Conservation (phyloP, 2,888 invertebrate species). For the Scaptomyza flava region DNA sequence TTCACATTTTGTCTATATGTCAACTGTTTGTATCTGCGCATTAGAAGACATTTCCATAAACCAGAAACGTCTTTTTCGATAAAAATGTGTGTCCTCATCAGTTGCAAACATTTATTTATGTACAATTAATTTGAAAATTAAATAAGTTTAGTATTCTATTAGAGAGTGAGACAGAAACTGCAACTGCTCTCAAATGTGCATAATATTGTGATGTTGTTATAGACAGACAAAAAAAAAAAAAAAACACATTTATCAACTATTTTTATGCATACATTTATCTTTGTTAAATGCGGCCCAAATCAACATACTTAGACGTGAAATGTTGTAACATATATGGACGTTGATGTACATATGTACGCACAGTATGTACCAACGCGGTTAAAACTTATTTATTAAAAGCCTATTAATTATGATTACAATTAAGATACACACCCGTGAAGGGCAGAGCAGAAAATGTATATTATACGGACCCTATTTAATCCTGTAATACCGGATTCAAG, state of each 20-base stretch:
- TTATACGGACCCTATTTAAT: neutral
- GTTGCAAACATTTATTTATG: constrained; percentile 8
- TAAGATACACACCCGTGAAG: neutral
- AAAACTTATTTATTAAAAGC: neutral
- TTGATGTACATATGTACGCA: too few species aligned
- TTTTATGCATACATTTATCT: constrained; percentile 6
- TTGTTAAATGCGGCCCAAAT: constrained; percentile 21
- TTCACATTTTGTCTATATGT: neutral
- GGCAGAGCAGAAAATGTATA: neutral
- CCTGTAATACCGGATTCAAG: neutral
- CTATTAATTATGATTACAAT: neutral
- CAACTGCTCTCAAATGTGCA: constrained; percentile 2
- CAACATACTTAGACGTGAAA: neutral
- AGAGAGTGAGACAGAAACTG: neutral
- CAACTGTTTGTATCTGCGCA: neutral
- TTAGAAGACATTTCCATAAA: constrained; percentile 7
- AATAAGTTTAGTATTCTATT: neutral
- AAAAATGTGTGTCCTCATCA: neutral
- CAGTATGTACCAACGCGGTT: too few species aligned
- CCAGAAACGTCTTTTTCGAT: neutral
- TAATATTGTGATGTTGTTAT: constrained; percentile 3
- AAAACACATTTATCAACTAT: constrained; percentile 4
- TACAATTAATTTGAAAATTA: neutral
- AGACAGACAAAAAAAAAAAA: neutral
- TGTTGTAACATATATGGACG: neutral